Conservation (phyloP, 2,113 vertebrate genomes). For the Anhinga anhinga region DNA sequence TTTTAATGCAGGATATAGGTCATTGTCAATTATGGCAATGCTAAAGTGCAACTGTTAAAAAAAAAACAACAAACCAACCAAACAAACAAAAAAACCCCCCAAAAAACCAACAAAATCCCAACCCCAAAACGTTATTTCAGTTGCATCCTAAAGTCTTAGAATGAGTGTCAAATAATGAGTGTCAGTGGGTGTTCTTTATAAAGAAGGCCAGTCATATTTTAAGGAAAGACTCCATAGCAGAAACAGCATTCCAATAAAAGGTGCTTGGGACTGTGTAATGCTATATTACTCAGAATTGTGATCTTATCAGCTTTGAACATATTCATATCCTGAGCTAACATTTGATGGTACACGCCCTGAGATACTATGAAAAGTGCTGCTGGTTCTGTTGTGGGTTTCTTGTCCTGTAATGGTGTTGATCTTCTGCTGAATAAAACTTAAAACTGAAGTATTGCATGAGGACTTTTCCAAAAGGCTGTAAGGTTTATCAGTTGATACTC, state of each 20-base stretch:
- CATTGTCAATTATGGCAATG: not conserved
- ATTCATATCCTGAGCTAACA: not conserved
- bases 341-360: not conserved
- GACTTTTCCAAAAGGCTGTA: not conserved
- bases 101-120: too few species aligned
- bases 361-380: not conserved
- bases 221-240: not conserved
- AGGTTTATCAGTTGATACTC: not conserved
- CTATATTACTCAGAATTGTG: not conserved
- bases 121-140: not conserved
- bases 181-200: not conserved
- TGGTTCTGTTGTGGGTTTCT: not conserved
- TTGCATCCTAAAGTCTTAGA: not conserved
- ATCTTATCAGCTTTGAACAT: not conserved
- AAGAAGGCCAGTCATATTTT: not conserved
- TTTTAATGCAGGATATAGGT: not conserved
- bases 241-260: not conserved
- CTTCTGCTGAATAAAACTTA: not conserved
- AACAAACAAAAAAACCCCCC: too few species aligned
- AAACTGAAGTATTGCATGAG: not conserved
- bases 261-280: not conserved
- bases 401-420: not conserved
- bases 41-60: not conserved
- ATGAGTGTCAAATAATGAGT: not conserved
- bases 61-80: not conserved